Evolutionary conservation across 1,140 invertebrate genomes (phyloP).

Genomic region (Epicauta chinensis): DNA sequence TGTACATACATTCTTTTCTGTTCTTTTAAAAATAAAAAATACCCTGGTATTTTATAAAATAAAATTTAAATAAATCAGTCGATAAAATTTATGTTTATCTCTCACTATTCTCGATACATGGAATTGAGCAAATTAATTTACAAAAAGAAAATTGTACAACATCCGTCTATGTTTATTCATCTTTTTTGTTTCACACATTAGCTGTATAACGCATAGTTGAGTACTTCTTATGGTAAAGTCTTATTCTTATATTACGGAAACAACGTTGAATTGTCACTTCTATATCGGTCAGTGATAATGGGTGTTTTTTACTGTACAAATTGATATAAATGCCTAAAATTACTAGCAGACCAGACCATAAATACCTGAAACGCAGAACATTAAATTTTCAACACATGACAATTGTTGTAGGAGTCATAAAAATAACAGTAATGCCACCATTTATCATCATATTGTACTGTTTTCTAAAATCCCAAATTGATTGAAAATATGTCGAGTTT

Average conservation of each 20-base stretch:
- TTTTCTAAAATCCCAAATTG: no score
- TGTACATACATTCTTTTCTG: constrained; percentile 9
- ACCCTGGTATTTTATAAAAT: no score
- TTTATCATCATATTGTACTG: no score
- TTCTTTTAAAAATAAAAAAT: no score
- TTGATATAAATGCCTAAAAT: constrained; percentile 87
- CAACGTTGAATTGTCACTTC: constrained; percentile 24
- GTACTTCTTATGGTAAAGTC: constrained; percentile 26
- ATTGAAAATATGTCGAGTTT: no score
- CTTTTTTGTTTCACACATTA: constrained; percentile 12
- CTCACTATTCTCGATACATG: no score
- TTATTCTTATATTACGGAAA: constrained; percentile 20
- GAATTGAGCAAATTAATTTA: neutral
- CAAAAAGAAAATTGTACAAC: no score
- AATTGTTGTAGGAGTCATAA: no score
- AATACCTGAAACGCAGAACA: constrained; percentile 59
- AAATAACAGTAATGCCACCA: no score
- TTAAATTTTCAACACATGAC: neutral
- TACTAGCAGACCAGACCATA: constrained; percentile 84
- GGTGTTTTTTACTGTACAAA: constrained; percentile 70
- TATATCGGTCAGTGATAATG: constrained; percentile 35
- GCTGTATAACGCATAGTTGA: constrained; percentile 24
- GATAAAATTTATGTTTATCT: no score
- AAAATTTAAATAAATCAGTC: no score
- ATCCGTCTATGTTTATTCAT: no score